A percentile compares a stretch with the other conserved stretches of the same genome.
Evolutionary conservation across 2,797 vertebrate genomes (phyloP).

Genomic region (Tachyglossus aculeatus): DNA sequence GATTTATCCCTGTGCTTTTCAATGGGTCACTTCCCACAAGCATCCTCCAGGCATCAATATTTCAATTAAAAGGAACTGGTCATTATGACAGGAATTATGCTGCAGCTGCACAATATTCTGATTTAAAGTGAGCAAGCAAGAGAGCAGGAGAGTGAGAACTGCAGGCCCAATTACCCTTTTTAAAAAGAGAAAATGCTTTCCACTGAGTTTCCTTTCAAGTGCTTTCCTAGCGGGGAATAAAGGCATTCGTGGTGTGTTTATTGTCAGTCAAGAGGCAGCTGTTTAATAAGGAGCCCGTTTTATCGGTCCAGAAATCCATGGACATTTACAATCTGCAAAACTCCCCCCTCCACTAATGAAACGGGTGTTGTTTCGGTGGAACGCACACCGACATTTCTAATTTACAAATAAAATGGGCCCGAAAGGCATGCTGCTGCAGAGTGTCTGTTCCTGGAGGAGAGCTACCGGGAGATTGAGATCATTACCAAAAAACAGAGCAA

Average conservation of each 20-base stretch:
- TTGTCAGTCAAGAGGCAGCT: conserved; percentile 13
- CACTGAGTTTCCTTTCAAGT: conserved; percentile 8
- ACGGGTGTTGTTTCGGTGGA: neutral
- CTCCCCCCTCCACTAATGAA: conserved; percentile 6
- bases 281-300: conserved; percentile 12
- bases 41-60: neutral
- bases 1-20: too few relatives aligned
- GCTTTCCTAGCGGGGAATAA: conserved; percentile 18
- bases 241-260: neutral
- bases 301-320: conserved; percentile 21
- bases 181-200: conserved; percentile 8
- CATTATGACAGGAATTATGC: conserved; percentile 13
- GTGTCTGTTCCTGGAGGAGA: neutral
- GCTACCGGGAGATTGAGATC: neutral
- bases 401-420: neutral
- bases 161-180: neutral
- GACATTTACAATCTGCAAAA: neutral
- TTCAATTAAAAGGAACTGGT: conserved; percentile 22
- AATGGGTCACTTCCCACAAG: conserved; percentile 35
- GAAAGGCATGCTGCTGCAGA: neutral
- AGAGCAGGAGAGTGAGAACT: neutral
- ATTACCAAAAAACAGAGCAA: neutral
- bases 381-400: neutral
- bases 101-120: neutral
- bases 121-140: neutral